phyloP scores from a whole-genome alignment of 2,888 invertebrate genomes.

The Thelaira solivaga region DNA sequence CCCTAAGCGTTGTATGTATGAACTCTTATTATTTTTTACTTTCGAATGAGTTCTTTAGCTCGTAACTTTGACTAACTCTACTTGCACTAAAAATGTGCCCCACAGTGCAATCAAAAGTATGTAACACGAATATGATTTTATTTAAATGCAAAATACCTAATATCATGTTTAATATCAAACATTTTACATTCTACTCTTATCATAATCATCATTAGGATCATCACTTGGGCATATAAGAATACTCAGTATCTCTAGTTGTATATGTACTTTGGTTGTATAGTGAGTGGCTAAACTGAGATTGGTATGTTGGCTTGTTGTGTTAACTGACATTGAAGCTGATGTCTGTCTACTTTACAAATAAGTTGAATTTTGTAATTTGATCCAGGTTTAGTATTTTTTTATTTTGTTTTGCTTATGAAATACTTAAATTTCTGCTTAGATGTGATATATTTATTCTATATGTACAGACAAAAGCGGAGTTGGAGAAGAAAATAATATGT shows the following conservation, averaged over 20 bases:
- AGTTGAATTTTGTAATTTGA: conserved; percentile 51
- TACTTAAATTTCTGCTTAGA: conserved; percentile 39
- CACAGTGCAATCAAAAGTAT: neutral
- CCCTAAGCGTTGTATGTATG: too few relatives aligned
- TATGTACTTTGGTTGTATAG: neutral
- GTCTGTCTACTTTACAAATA: conserved; percentile 52
- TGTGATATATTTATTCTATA: too few relatives aligned
- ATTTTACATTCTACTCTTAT: conserved; percentile 23
- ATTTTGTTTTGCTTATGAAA: conserved; percentile 31
- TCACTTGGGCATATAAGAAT: conserved; percentile 12
- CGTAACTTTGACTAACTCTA: too few relatives aligned
- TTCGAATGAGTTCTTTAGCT: too few relatives aligned
- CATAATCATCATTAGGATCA: conserved; percentile 20
- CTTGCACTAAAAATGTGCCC: too few relatives aligned
- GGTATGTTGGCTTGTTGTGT: too few relatives aligned
- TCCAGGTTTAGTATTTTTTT: conserved; percentile 40
- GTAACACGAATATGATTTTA: conserved; percentile 13
- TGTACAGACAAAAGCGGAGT: too few relatives aligned
- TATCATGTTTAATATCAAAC: conserved; percentile 23
- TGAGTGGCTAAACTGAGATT: conserved; percentile 15
- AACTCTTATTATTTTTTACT: conserved; percentile 4
- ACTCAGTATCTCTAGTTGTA: too few relatives aligned
- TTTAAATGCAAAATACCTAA: conserved; percentile 39
- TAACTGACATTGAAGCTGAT: conserved; percentile 58
- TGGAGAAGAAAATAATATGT: neutral